Conservation (phyloP, 2,888 invertebrate genomes). For the Drosophila glabriapex region DNA sequence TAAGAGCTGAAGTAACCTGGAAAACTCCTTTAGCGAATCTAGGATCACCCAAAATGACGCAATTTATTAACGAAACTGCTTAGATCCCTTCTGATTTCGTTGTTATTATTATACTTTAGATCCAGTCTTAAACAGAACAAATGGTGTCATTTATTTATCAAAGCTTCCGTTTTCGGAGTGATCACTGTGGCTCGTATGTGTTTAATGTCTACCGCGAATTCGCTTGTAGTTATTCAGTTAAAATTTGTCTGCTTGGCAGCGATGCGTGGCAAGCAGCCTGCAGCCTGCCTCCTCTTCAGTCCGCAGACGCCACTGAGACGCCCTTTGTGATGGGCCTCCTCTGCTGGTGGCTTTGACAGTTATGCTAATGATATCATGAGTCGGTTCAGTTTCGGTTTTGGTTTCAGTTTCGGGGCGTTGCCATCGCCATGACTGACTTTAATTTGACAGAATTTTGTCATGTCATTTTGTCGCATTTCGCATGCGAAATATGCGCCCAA, state of each 20-base stretch:
- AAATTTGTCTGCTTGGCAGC: slow-evolving; percentile 71
- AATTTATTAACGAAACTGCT: too few species aligned
- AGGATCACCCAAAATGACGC: neutral
- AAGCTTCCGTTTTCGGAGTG: neutral
- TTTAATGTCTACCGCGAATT: slow-evolving; percentile 56
- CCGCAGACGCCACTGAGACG: slow-evolving; percentile 53
- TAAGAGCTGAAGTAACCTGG: neutral
- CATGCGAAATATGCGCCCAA: slow-evolving; percentile 50
- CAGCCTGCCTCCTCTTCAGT: slow-evolving; percentile 1
- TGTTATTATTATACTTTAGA: neutral
- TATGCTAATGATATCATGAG: slow-evolving; percentile 72
- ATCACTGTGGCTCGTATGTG: neutral
- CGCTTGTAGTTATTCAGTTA: slow-evolving; percentile 34
- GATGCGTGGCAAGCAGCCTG: slow-evolving; percentile 54
- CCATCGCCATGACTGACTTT: slow-evolving; percentile 68
- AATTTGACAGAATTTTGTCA: slow-evolving; percentile 83
- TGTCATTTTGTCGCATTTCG: slow-evolving; percentile 72
- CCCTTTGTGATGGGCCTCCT: slow-evolving; percentile 18
- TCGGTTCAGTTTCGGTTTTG: slow-evolving; percentile 22
- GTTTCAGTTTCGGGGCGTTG: slow-evolving; percentile 16
- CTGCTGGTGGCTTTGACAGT: slow-evolving; percentile 59
- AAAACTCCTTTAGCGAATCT: neutral
- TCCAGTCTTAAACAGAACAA: neutral
- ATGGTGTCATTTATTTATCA: neutral
- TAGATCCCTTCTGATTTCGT: neutral